These are phyloP conservation scores for Watsonalla binaria DNA, from an alignment of 2,888 invertebrate species.

Conservation along the genomic window DNA sequence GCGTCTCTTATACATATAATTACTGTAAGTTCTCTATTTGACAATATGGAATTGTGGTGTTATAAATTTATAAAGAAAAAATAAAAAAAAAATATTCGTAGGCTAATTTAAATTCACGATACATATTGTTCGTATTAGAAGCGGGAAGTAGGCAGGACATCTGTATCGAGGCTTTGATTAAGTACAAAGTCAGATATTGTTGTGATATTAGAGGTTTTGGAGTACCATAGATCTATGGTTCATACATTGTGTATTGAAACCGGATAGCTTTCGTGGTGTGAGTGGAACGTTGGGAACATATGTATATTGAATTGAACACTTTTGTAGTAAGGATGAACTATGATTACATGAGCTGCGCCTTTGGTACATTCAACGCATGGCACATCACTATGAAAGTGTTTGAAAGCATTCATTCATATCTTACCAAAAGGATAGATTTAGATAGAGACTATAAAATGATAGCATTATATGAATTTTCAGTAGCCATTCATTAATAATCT, in stretches of 20 bases:
- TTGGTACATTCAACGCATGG: too few relatives aligned
- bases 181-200: slow-evolving; percentile 53
- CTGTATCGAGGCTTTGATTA: slow-evolving; percentile 26
- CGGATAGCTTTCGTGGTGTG: slow-evolving; percentile 25
- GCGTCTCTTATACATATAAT: slow-evolving; percentile 19
- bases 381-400: too few relatives aligned
- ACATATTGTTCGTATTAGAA: slow-evolving; percentile 34
- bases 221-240: slow-evolving; percentile 34
- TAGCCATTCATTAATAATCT: too few relatives aligned
- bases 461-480: too few relatives aligned
- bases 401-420: too few relatives aligned
- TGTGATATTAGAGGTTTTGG: slow-evolving; percentile 37
- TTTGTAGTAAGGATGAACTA: slow-evolving; percentile 26
- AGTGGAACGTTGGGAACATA: slow-evolving; percentile 25
- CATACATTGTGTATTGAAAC: slow-evolving; percentile 21
- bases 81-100: slow-evolving; percentile 45
- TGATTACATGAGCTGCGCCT: neutral
- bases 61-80: slow-evolving; percentile 54
- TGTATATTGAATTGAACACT: slow-evolving; percentile 42
- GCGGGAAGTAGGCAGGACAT: slow-evolving; percentile 1
- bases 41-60: slow-evolving; percentile 66
- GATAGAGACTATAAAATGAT: too few relatives aligned
- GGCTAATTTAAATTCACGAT: slow-evolving; percentile 32
- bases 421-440: too few relatives aligned
- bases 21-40: slow-evolving; percentile 39